Conservation (phyloP, 2,113 vertebrate genomes). For the Psophia crepitans region DNA sequence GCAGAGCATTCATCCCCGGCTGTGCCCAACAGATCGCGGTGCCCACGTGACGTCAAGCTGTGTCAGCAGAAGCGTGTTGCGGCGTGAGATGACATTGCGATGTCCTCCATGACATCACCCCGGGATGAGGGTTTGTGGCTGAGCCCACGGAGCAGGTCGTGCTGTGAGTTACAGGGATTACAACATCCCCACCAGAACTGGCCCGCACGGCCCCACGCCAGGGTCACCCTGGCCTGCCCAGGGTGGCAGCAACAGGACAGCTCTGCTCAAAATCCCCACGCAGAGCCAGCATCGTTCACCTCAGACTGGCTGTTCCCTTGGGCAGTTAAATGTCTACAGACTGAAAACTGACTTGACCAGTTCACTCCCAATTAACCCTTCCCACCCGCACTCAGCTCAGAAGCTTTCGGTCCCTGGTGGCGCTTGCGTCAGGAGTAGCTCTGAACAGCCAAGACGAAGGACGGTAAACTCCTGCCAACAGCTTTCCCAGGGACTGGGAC, state of each 20-base stretch:
- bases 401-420: neutral
- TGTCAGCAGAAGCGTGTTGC: constrained; percentile 26
- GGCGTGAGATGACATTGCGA: neutral
- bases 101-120: neutral
- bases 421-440: neutral
- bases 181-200: neutral
- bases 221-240: neutral
- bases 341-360: neutral
- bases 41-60: neutral
- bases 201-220: neutral
- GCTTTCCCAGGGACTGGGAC: neutral
- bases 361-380: neutral
- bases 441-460: neutral
- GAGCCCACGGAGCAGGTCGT: neutral
- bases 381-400: neutral
- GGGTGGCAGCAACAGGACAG: neutral
- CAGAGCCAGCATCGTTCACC: neutral
- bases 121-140: neutral
- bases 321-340: neutral
- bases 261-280: neutral
- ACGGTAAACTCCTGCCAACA: neutral
- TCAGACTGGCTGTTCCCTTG: neutral
- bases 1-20: neutral
- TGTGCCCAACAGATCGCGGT: neutral
- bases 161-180: neutral